A percentile compares a stretch with the other conserved stretches of the same genome.
These are phyloP conservation scores for Pagrus major DNA, from an alignment of 2,113 vertebrate genomes.

Conservation along the genomic window DNA sequence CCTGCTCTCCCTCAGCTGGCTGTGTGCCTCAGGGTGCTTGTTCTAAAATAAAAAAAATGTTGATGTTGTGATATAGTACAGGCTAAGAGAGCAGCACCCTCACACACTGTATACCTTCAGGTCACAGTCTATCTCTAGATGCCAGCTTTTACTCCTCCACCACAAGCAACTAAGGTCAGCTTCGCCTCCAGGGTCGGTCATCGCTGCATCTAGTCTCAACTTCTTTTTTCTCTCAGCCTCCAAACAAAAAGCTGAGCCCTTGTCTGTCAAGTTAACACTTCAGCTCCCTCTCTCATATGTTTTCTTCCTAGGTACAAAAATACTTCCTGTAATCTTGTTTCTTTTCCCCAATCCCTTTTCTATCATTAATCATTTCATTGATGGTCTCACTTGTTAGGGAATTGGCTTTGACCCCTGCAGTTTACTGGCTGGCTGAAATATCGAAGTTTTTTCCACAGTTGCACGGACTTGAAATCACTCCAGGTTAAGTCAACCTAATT, in stretches of 20 bases:
- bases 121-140: conserved; percentile 10
- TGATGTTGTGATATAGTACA: neutral
- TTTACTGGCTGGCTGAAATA: neutral
- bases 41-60: conserved; percentile 3
- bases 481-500: neutral
- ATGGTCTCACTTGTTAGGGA: conserved; percentile 9
- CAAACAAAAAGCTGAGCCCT: conserved; percentile 9
- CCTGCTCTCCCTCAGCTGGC: neutral
- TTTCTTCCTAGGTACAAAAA: neutral
- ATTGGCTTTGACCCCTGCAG: conserved; percentile 20
- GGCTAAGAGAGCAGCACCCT: conserved; percentile 2
- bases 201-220: neutral
- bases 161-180: conserved; percentile 1
- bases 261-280: neutral
- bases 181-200: conserved; percentile 11
- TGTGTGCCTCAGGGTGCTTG: conserved; percentile 3
- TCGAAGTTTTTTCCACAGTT: neutral
- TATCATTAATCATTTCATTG: conserved; percentile 20
- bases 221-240: neutral
- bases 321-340: neutral
- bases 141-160: conserved; percentile 2
- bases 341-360: neutral
- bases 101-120: neutral
- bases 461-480: neutral
- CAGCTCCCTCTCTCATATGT: neutral